Evolutionary conservation across 2,113 vertebrate genomes (phyloP).

Genomic region (Phyllostomus hastatus): DNA sequence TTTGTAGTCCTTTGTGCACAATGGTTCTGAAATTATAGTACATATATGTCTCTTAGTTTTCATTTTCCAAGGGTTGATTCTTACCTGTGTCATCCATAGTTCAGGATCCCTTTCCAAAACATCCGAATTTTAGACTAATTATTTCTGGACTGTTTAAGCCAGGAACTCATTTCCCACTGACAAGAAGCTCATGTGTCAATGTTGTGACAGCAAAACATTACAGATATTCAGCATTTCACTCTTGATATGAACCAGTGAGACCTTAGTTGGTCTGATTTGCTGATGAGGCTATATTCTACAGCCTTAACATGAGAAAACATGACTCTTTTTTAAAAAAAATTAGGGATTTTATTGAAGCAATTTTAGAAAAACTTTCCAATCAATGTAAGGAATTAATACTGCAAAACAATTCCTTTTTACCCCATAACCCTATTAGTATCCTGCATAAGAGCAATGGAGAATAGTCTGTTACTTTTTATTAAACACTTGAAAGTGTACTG

Average conservation of each 20-base stretch:
- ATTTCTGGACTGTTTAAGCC: background rate
- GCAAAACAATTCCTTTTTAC: background rate
- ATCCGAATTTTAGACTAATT: background rate
- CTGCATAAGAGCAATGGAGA: background rate
- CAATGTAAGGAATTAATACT: background rate
- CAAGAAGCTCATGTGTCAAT: background rate
- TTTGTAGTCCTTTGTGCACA: background rate
- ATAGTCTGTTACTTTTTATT: background rate
- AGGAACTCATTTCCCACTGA: background rate
- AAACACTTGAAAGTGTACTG: background rate
- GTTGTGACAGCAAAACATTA: background rate
- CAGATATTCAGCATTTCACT: background rate
- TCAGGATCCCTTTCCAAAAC: background rate
- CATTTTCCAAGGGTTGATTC: background rate
- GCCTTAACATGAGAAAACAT: background rate
- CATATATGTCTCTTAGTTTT: background rate
- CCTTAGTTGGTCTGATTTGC: background rate
- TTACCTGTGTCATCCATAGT: background rate
- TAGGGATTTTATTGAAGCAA: background rate
- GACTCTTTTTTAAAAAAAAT: background rate
- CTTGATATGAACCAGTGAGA: background rate
- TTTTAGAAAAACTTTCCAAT: background rate
- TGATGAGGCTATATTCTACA: background rate
- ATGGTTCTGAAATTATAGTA: background rate
- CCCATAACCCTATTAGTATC: background rate